These are phyloP conservation scores for Centruroides vittatus DNA, from an alignment of 1,140 invertebrate genomes.

Conservation along the genomic window DNA sequence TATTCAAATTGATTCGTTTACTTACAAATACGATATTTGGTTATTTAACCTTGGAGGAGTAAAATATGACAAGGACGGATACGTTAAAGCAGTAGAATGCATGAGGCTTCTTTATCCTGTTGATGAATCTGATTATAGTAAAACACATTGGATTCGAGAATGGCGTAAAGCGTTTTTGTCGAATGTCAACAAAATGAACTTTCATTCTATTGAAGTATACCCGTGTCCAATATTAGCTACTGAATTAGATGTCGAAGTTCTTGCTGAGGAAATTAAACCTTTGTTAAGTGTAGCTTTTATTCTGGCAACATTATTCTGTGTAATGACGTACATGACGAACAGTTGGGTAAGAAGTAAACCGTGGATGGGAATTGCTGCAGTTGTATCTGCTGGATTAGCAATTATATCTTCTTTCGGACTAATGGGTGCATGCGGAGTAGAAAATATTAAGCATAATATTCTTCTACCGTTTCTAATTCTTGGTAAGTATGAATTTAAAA, in stretches of 20 bases:
- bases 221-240: slow-evolving; percentile 70
- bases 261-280: slow-evolving; percentile 69
- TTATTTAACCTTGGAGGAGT: slow-evolving; percentile 73
- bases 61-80: slow-evolving; percentile 49
- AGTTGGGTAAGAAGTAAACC: slow-evolving; percentile 80
- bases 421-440: slow-evolving; percentile 71
- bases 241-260: slow-evolving; percentile 73
- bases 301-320: slow-evolving; percentile 46
- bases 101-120: slow-evolving; percentile 73
- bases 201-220: slow-evolving; percentile 63
- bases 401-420: slow-evolving; percentile 76
- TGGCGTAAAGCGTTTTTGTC: slow-evolving; percentile 75
- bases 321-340: slow-evolving; percentile 52
- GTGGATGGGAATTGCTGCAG: slow-evolving; percentile 76
- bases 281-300: slow-evolving; percentile 73
- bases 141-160: slow-evolving; percentile 49
- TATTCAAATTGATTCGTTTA: slow-evolving; percentile 74
- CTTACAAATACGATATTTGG: slow-evolving; percentile 64
- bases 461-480: slow-evolving; percentile 88
- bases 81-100: slow-evolving; percentile 56
- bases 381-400: slow-evolving; percentile 74
- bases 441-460: slow-evolving; percentile 89
- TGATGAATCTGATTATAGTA: slow-evolving; percentile 58
- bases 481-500: slow-evolving; percentile 44
- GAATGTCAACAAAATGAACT: slow-evolving; percentile 53